Evolutionary conservation across 2,797 vertebrate species (phyloP), one percentile per base, ranked within the genome.

Genomic region (Chrosomus eos): DNA sequence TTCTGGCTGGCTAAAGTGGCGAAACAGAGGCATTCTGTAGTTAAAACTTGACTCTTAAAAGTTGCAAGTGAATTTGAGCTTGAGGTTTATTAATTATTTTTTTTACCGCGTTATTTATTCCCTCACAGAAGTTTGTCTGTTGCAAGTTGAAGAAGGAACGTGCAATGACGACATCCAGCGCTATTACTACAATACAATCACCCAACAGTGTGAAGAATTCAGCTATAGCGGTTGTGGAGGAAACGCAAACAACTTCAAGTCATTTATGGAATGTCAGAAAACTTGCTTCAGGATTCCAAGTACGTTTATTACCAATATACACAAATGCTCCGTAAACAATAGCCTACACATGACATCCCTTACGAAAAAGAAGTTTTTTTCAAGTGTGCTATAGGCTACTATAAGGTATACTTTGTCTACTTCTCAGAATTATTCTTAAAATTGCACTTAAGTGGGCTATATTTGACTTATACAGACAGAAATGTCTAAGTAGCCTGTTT

Each of bases 221-320:
- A 83, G 53, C 55, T 98, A 96, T 19, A 97, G 98, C 2, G 98
- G 97, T 7, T 99, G 98, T 90, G 78, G 88, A 26, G 98, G 97
- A 23, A 99, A 98, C 64, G 92, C 87, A 90, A 99, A 99, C 91
- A 98, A 97, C 89, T 99, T 98, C 88, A 89, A 78, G 31, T 95
- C 91, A 14, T 88, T 87, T 26, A 88, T 93, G 38, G 94, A 95
- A 81, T 99, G 98, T 81, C 92, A 95, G 18, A 95, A 96, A 73
- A 93, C 90, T 0, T 99, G 98, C 89, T 96, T 95, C 92, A 94
- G 85, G 85, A 97, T 98, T 68, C 94, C 96, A 88, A 97, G 98
- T 99, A 93, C 93, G 97, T 95, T 72, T 5, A 4, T 60, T 26
- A 43, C 19, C 23, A 83, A 67, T 51, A 14, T 23, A 60, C 55